phyloP scores from a whole-genome alignment of 2,113 vertebrate species.

The Muntiacus reevesi region DNA sequence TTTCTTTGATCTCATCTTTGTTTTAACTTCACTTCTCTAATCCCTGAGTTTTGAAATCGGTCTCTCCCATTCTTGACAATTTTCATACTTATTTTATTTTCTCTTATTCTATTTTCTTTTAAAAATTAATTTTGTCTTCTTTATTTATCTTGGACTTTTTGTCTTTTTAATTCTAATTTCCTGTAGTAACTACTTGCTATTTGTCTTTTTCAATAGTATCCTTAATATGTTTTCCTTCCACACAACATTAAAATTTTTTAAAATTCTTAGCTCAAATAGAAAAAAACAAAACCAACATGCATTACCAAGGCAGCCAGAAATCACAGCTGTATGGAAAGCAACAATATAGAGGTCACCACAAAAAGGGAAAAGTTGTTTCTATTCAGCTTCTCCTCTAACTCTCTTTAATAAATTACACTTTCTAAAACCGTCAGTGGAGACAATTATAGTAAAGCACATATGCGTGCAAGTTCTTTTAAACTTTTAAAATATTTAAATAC shows the following conservation, averaged over 20 bases:
- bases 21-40: background rate
- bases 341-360: background rate
- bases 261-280: background rate
- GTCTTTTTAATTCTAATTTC: background rate
- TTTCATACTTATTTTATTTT: background rate
- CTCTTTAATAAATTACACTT: background rate
- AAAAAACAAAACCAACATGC: background rate
- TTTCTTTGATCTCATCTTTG: background rate
- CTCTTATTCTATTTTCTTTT: background rate
- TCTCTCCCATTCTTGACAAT: background rate
- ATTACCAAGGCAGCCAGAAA: background rate
- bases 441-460: background rate
- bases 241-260: background rate
- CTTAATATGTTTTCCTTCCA: background rate
- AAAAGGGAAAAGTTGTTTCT: background rate
- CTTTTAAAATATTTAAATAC: background rate
- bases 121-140: background rate
- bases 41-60: background rate
- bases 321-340: background rate
- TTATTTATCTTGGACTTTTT: background rate
- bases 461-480: background rate
- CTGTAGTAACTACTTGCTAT: background rate
- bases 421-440: background rate
- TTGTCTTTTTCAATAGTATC: background rate
- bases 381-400: background rate